These are phyloP conservation scores for Tetragnatha montana DNA, from an alignment of 2,888 invertebrate species.

Conservation along the genomic window DNA sequence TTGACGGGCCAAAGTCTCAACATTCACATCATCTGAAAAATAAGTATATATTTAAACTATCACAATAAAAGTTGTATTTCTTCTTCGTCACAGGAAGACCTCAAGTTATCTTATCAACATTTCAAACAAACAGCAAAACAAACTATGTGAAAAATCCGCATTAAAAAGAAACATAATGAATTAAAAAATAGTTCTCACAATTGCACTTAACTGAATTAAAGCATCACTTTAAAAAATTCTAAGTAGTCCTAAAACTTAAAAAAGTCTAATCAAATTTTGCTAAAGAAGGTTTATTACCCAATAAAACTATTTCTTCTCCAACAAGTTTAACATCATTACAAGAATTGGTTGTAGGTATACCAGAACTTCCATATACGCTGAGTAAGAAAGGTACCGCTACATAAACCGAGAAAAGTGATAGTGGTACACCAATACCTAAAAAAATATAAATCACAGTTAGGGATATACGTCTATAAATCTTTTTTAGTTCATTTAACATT, in stretches of 20 bases:
- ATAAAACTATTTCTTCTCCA: slow-evolving; percentile 76
- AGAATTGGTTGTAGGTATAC: slow-evolving; percentile 81
- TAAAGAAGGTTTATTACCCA: slow-evolving; percentile 74
- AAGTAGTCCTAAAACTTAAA: neutral
- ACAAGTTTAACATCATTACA: slow-evolving; percentile 79
- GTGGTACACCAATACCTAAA: slow-evolving; percentile 86
- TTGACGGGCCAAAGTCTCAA: slow-evolving; percentile 72
- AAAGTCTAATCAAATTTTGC: slow-evolving; percentile 72
- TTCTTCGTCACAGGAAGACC: too few relatives aligned
- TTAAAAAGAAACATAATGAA: neutral
- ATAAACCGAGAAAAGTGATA: slow-evolving; percentile 91
- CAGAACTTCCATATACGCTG: slow-evolving; percentile 90
- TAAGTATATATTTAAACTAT: too few relatives aligned
- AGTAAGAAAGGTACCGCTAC: slow-evolving; percentile 92
- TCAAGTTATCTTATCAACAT: too few relatives aligned
- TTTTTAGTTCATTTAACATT: too few relatives aligned
- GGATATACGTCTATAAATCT: too few relatives aligned
- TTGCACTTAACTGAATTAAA: neutral
- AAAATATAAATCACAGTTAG: neutral
- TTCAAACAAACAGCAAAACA: too few relatives aligned
- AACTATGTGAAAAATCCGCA: too few relatives aligned
- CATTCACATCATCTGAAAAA: slow-evolving; percentile 75
- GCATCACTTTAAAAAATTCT: neutral
- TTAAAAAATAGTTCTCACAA: neutral
- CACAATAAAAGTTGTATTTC: too few relatives aligned